Evolutionary conservation across 2,888 invertebrate genomes (phyloP).

Genomic region (Cepaea hortensis): DNA sequence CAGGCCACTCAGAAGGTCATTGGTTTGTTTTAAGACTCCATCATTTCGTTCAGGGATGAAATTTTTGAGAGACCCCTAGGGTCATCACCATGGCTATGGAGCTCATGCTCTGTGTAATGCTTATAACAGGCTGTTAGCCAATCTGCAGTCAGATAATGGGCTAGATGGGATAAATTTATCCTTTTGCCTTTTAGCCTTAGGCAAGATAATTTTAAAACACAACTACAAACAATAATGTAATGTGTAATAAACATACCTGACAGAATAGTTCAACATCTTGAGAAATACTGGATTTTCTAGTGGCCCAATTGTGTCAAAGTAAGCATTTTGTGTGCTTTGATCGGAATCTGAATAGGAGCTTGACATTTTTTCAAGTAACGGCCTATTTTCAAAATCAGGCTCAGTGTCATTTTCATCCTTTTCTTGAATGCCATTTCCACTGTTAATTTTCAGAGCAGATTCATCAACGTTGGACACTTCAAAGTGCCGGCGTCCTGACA

Average conservation of each 20-base stretch:
- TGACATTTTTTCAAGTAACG: conserved; percentile 19
- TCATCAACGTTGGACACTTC: conserved; percentile 39
- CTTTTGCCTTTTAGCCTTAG: too few species aligned
- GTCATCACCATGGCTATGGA: too few species aligned
- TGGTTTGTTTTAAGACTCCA: too few species aligned
- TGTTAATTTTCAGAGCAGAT: conserved; percentile 3
- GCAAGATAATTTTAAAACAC: background rate
- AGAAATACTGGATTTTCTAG: conserved; percentile 39
- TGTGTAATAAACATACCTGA: conserved; percentile 28
- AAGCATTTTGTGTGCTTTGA: conserved; percentile 31
- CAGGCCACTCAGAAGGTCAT: too few species aligned
- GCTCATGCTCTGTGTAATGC: too few species aligned
- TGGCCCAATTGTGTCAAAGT: conserved; percentile 45
- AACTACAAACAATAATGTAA: background rate
- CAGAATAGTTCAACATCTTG: conserved; percentile 41
- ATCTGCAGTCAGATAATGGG: too few species aligned
- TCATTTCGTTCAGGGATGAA: too few species aligned
- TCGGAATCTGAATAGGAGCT: conserved; percentile 43
- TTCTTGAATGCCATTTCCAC: conserved; percentile 5
- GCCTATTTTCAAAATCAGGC: background rate
- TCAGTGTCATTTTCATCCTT: background rate
- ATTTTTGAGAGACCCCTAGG: too few species aligned
- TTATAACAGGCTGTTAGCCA: too few species aligned
- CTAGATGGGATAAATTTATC: too few species aligned
- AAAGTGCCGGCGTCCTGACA: conserved; percentile 20